Evolutionary conservation across 53 echinoderm and acorn worm species (phyloP), one percentile per base, ranked within the genome.

Genomic region (Holothuria scabra): DNA sequence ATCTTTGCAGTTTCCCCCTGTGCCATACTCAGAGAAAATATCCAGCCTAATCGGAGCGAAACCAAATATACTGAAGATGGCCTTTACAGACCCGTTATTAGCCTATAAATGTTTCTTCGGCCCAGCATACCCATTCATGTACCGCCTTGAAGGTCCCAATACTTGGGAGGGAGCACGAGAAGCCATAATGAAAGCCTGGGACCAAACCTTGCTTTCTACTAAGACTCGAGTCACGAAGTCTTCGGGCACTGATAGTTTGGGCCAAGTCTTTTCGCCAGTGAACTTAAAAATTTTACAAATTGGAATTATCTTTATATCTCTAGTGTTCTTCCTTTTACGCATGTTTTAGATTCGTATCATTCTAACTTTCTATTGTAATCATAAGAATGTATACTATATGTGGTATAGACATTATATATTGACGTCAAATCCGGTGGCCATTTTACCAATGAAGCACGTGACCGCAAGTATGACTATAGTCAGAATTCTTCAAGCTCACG

Each of bases 131-230:
- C 93, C 93, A 28, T 81, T 90, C 21, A 62, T 74, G 12, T 93
- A 93, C 66, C 90, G 93, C 3, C 90, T 93, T 0, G 52, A 48
- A 30, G 93, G 93, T 41, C 93, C 93, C 2, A 68, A 87, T 46
- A 59, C 84, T 28, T 93, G 90, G 90, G 28, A 46, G 6, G 90
- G 87, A 20, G 93, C 93, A 25, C 80, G 69, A 48, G 49, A 81
- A 26, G 80, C 65, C 35, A 74, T 90, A 29, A 25, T 81, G 22
- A 81, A 74, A 33, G 65, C 84, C 0, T 84, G 86, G 90, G 88
- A 93, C 32, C 80, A 85, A 66, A 85, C 82, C 26, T 66, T 85
- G 56, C 8, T 87, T 30, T 35, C 93, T 4, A 93, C 90, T 46
- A 83, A 68, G 66, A 90, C 85, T 22, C 21, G 65, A 33, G 33